Percentiles rank a stretch among this genome's conserved stretches.
Evolutionary conservation across 2,113 vertebrate genomes (phyloP).

Genomic region (Phainopepla nitens): DNA sequence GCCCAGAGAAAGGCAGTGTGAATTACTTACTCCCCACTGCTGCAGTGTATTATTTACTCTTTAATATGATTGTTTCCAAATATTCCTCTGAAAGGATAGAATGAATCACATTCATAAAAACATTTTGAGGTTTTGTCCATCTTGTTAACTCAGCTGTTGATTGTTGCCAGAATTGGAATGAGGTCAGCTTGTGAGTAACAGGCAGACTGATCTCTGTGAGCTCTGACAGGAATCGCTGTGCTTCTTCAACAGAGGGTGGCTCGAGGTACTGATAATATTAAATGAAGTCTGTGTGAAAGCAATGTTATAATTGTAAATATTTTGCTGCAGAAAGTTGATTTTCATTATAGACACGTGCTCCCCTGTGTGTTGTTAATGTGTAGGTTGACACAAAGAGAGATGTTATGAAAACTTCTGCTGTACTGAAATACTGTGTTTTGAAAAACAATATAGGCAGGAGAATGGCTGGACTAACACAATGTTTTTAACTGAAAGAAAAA

Average conservation of each 20-base stretch:
- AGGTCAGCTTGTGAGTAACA: neutral
- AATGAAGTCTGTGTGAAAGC: neutral
- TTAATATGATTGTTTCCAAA: neutral
- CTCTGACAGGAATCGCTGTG: neutral
- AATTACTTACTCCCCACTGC: neutral
- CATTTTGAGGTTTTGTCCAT: neutral
- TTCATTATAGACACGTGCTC: neutral
- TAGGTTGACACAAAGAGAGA: neutral
- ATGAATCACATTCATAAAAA: neutral
- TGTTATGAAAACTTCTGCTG: neutral
- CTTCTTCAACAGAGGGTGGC: neutral
- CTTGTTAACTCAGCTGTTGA: neutral
- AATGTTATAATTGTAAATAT: neutral
- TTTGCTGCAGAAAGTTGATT: neutral
- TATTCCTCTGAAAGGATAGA: neutral
- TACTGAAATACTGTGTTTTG: neutral
- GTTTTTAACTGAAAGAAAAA: neutral
- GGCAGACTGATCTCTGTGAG: neutral
- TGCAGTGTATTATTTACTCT: neutral
- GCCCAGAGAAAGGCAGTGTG: neutral
- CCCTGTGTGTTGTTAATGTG: neutral
- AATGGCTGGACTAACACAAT: neutral
- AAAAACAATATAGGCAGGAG: neutral
- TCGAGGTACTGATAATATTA: neutral
- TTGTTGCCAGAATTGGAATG: neutral